A percentile compares a stretch with the other conserved stretches of the same genome.
phyloP scores from a whole-genome alignment of 2,888 invertebrate species.

The Cantharis rustica region DNA sequence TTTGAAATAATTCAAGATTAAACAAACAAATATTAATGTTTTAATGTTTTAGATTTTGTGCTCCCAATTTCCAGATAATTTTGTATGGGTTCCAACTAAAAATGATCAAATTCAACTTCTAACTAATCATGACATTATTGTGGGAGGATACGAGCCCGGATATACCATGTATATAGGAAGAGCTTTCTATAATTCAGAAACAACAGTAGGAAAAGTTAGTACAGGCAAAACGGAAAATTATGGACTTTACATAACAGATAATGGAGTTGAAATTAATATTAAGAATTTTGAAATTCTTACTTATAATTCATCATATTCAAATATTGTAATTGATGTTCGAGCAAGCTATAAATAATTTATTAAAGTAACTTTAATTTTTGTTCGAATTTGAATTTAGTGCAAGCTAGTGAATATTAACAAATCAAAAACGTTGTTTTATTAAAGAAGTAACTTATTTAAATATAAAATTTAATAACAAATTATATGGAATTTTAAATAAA shows the following conservation, averaged over 20 bases:
- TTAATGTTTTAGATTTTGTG: constrained; percentile 2
- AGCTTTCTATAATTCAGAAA: constrained; percentile 1
- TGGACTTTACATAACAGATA: neutral
- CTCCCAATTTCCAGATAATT: neutral
- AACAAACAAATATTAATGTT: neutral
- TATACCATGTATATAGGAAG: neutral
- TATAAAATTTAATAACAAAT: no score
- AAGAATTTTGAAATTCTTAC: neutral
- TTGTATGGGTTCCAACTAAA: neutral
- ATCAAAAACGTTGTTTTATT: no score
- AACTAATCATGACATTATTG: neutral
- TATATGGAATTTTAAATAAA: no score
- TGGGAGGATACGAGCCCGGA: neutral
- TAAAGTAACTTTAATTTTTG: neutral
- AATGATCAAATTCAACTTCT: neutral
- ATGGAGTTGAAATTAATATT: neutral
- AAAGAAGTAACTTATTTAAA: no score
- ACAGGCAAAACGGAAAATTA: neutral
- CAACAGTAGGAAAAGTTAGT: constrained; percentile 1
- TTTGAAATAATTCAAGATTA: neutral
- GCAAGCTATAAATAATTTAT: neutral
- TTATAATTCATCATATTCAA: neutral
- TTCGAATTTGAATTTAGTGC: neutral
- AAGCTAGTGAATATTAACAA: no score
- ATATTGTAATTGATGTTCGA: neutral